Percentiles rank a stretch among this genome's conserved stretches.
Evolutionary conservation across 2,797 vertebrate genomes (phyloP).

Genomic region (Alosa sapidissima): DNA sequence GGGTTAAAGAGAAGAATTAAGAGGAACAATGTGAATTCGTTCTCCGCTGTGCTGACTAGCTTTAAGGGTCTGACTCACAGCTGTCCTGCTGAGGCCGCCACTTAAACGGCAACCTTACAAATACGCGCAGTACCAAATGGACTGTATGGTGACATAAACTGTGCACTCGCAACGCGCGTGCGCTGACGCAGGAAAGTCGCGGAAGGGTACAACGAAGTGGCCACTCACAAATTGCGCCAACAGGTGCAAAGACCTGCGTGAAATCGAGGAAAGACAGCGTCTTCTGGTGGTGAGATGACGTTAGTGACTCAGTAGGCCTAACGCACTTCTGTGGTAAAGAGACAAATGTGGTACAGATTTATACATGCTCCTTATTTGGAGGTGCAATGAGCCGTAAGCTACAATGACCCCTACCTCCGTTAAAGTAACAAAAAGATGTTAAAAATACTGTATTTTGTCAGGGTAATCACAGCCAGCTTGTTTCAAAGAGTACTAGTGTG

Average conservation of each 20-base stretch:
- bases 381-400: not conserved
- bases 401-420: not conserved
- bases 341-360: not conserved
- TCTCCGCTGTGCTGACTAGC: not conserved
- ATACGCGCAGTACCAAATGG: not conserved
- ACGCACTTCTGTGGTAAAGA: not conserved
- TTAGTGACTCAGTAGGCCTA: not conserved
- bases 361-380: no score
- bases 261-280: slow-evolving; percentile 67
- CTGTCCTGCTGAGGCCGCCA: slow-evolving; percentile 12
- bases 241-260: slow-evolving; percentile 6
- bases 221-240: not conserved
- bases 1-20: not conserved
- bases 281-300: slow-evolving; percentile 64
- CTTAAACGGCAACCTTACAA: slow-evolving; percentile 14
- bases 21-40: not conserved
- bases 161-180: not conserved
- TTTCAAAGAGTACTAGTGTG: no score
- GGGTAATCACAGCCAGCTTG: no score
- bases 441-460: no score
- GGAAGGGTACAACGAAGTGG: not conserved
- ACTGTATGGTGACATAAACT: not conserved
- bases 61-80: not conserved
- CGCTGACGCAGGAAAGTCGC: not conserved
- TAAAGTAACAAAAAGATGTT: not conserved